Evolutionary conservation across 1,140 invertebrate genomes (phyloP).

Genomic region (Heliconius eleuchia): DNA sequence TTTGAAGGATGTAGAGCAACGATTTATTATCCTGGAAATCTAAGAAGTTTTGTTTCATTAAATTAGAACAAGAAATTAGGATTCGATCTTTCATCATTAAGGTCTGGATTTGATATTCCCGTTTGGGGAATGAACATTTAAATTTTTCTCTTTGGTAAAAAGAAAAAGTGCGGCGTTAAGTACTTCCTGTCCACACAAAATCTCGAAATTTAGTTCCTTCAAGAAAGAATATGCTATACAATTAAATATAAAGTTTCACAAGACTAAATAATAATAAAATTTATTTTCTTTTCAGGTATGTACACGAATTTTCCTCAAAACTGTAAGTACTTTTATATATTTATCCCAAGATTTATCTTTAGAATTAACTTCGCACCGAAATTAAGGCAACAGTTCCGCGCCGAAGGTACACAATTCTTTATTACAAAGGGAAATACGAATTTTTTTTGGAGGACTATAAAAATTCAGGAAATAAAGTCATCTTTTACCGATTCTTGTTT

Average conservation of each 20-base stretch:
- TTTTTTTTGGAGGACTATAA: not conserved
- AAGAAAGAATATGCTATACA: not conserved
- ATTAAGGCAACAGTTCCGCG: not conserved
- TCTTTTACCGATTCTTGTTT: slow-evolving; percentile 24
- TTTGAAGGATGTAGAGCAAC: too few species aligned
- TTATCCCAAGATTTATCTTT: not conserved
- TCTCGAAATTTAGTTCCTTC: too few species aligned
- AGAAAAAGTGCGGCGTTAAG: too few species aligned
- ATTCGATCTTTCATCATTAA: too few species aligned
- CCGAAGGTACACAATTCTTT: not conserved
- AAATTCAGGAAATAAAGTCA: slow-evolving; percentile 25
- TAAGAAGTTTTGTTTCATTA: too few species aligned
- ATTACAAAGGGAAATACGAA: slow-evolving; percentile 1
- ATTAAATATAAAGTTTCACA: not conserved
- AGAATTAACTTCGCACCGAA: slow-evolving; percentile 5
- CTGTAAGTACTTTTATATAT: slow-evolving; percentile 5
- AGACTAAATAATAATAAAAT: too few species aligned
- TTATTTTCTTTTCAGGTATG: not conserved
- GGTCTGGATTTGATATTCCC: too few species aligned
- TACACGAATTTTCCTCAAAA: not conserved
- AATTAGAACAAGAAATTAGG: too few species aligned
- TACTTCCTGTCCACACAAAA: too few species aligned
- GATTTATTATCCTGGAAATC: too few species aligned
- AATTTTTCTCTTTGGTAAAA: too few species aligned
- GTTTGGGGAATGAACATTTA: too few species aligned